Evolutionary conservation across 2,888 invertebrate genomes (phyloP).

Genomic region (Melinopterus prodromus): DNA sequence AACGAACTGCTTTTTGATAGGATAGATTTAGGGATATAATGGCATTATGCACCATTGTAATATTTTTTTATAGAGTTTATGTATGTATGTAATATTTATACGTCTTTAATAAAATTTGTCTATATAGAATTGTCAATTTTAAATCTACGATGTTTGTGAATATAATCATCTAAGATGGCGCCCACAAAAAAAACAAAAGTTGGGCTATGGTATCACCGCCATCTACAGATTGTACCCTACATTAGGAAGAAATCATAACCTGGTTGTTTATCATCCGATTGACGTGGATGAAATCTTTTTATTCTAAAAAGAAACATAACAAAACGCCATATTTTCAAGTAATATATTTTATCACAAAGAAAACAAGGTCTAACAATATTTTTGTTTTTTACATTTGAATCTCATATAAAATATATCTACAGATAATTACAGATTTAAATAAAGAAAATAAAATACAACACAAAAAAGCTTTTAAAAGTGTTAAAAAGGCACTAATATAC

Average conservation of each 20-base stretch:
- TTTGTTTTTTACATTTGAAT: not conserved
- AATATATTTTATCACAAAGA: not conserved
- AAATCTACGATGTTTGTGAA: too few relatives aligned
- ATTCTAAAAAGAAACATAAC: not conserved
- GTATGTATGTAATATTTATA: not conserved
- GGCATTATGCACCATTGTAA: not conserved
- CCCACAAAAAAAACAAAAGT: not conserved
- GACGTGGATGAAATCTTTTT: not conserved
- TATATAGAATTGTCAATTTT: not conserved
- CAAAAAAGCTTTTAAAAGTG: constrained; percentile 28
- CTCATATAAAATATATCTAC: constrained; percentile 18
- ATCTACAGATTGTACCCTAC: too few relatives aligned
- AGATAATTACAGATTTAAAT: constrained; percentile 21
- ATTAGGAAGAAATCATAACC: too few relatives aligned
- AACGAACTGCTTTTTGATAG: not conserved
- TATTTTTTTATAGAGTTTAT: not conserved
- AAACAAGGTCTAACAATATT: not conserved
- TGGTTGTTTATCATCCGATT: too few relatives aligned
- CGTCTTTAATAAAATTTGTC: not conserved
- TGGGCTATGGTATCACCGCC: too few relatives aligned
- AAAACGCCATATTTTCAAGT: not conserved
- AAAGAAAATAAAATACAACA: constrained; percentile 19
- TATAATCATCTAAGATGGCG: not conserved
- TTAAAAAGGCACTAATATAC: constrained; percentile 35
- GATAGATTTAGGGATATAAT: not conserved